Evolutionary conservation across 1,140 invertebrate species (phyloP).

Genomic region (Trichogramma pretiosum): DNA sequence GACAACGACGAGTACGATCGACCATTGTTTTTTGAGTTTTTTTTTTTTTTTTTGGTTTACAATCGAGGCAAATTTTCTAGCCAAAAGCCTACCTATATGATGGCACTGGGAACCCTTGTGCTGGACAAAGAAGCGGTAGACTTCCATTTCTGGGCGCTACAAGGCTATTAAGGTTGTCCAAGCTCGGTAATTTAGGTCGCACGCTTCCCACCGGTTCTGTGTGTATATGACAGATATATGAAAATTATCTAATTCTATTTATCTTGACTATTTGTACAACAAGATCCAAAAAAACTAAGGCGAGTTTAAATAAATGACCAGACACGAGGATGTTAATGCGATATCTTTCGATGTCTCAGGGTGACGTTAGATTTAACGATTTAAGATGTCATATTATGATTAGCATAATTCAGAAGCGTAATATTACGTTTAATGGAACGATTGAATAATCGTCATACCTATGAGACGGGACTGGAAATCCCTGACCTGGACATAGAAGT

Average conservation of each 20-base stretch:
- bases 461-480: slow-evolving; percentile 47
- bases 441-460: slow-evolving; percentile 29
- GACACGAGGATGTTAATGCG: slow-evolving; percentile 10
- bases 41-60: too few species aligned
- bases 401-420: not conserved
- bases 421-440: not conserved
- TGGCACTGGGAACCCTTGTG: slow-evolving; percentile 50
- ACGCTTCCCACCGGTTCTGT: slow-evolving; percentile 55
- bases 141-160: slow-evolving; percentile 39
- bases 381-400: not conserved
- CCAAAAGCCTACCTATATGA: slow-evolving; percentile 35
- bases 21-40: too few species aligned
- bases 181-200: slow-evolving; percentile 56
- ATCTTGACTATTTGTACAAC: not conserved
- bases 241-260: slow-evolving; percentile 7
- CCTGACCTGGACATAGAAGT: slow-evolving; percentile 54
- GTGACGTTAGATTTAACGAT: too few species aligned
- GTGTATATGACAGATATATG: slow-evolving; percentile 23
- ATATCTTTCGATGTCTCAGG: slow-evolving; percentile 8
- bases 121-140: slow-evolving; percentile 56
- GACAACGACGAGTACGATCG: not conserved
- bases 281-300: not conserved
- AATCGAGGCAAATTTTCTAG: too few species aligned
- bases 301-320: not conserved
- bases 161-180: slow-evolving; percentile 57